These are phyloP conservation scores for Megalops atlanticus DNA, from an alignment of 2,113 vertebrate species.

Conservation along the genomic window DNA sequence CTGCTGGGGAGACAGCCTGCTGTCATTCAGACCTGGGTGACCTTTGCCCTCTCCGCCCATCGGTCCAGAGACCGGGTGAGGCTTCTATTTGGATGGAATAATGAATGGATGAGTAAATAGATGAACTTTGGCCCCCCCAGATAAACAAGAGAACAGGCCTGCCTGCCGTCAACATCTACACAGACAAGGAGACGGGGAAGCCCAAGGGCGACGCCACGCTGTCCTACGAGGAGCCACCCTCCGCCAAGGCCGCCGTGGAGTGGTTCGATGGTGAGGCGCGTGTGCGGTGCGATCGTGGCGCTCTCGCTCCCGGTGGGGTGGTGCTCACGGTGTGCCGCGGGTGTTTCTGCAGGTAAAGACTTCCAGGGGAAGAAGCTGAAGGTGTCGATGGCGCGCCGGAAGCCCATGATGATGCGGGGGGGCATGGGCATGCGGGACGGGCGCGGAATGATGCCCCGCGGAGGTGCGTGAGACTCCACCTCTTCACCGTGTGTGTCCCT, in stretches of 20 bases:
- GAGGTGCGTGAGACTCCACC: constrained; percentile 63
- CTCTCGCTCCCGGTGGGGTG: not conserved
- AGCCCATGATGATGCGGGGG: constrained; percentile 77
- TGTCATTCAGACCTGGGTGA: no score
- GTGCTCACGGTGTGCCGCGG: not conserved
- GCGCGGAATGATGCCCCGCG: constrained; percentile 79
- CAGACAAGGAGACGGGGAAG: constrained; percentile 91
- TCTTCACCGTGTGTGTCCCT: not conserved
- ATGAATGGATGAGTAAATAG: no score
- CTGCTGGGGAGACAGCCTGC: no score
- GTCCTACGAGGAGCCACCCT: constrained; percentile 88
- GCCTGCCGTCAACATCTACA: constrained; percentile 93
- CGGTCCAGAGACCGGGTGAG: no score
- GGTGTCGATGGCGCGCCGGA: constrained; percentile 79
- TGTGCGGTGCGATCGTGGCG: not conserved
- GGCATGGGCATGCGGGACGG: constrained; percentile 77
- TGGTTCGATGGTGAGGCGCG: constrained; percentile 86
- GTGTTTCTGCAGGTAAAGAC: constrained; percentile 76
- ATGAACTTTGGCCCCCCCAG: constrained; percentile 55
- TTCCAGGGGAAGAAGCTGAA: constrained; percentile 84
- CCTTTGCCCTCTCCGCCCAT: no score
- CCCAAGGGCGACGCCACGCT: constrained; percentile 94
- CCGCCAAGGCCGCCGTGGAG: constrained; percentile 91
- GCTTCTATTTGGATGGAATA: no score
- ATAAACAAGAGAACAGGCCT: constrained; percentile 94